Base-by-base conservation (phyloP, 1,140 invertebrate species). In the Bombus superbus region DNA sequence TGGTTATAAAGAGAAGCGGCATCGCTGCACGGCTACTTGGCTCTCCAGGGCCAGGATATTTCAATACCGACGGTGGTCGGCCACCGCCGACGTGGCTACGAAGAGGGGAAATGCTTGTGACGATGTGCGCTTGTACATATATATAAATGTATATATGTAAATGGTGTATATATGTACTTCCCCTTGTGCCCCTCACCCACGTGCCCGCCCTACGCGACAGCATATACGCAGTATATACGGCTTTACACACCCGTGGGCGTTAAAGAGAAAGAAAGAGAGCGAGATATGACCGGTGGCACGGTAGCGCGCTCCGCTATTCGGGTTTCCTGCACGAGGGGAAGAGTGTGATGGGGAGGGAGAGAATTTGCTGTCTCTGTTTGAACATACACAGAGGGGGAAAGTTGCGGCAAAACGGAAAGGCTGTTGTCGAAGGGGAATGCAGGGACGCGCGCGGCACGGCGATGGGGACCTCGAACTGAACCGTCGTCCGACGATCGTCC, bases 1-100 rank as follows among this genome's bases (percentile, higher is more conserved):
- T 86, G 88, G 89, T 91, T 90, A 81, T 89, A 85, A 84, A 89
- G 90, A 93, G 95, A 95, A 92, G 90, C 94, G 95, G 96, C 96
- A 96, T 96, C 96, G 95, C 92, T 94, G 95, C 96, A 95, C 95
- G 95, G 85, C 89, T 92, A 95, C 96, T 95, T 95, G 95, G 76
- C 90, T 92, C 91, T 92, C 90, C 89, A 92, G 92, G 86, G 89
- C 89, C 90, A 92, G 92, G 92, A 93, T 94, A 94, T 94, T 94
- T 93, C 92, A 93, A 94, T 93, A 93, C 92, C 92, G 81, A 90
- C 91, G 92, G 89, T 92, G 89, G 88, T 90, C 91, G 88, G 76
- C 81, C 85, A 89, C 88, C 89, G 85, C 83, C 88, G 85, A 82
- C 80, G 87, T 84, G 87, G 83, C 69, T 68, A 82, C 32, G 38